These are phyloP conservation scores for Strigops habroptila DNA, from an alignment of 2,113 vertebrate genomes.

Conservation along the genomic window DNA sequence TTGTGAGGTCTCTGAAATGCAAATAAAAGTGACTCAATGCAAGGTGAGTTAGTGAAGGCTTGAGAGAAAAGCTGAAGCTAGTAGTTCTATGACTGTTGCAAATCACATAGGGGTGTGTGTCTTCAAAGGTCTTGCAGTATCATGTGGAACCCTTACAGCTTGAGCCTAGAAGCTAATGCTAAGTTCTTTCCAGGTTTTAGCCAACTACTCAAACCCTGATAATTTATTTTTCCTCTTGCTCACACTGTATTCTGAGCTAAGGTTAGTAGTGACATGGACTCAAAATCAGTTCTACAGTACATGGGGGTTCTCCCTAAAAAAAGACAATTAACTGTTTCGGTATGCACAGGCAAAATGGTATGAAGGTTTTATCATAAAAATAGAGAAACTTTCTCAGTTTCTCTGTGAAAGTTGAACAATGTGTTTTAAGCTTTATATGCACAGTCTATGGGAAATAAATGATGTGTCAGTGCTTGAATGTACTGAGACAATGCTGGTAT, in stretches of 20 bases:
- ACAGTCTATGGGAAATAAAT: conserved; percentile 16
- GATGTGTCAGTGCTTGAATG: not conserved
- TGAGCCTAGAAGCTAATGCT: not conserved
- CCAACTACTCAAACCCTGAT: not conserved
- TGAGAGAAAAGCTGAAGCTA: not conserved
- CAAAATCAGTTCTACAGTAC: not conserved
- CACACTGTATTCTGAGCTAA: not conserved
- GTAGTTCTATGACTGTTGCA: not conserved
- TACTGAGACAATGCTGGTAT: conserved; percentile 15
- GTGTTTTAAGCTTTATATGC: not conserved
- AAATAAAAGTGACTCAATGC: not conserved
- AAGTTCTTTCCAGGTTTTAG: not conserved
- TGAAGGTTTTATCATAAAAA: not conserved
- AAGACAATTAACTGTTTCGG: not conserved
- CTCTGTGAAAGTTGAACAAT: not conserved
- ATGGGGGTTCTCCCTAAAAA: not conserved
- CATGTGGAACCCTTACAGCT: fast-evolving
- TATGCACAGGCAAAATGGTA: not conserved
- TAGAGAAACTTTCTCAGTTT: not conserved
- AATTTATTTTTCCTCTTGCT: not conserved
- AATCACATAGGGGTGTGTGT: not conserved
- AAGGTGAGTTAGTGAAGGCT: not conserved
- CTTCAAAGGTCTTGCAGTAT: not conserved
- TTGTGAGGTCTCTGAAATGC: not conserved
- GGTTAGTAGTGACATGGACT: not conserved